Evolutionary conservation across 2,797 vertebrate species (phyloP).

Genomic region (Menidia menidia): DNA sequence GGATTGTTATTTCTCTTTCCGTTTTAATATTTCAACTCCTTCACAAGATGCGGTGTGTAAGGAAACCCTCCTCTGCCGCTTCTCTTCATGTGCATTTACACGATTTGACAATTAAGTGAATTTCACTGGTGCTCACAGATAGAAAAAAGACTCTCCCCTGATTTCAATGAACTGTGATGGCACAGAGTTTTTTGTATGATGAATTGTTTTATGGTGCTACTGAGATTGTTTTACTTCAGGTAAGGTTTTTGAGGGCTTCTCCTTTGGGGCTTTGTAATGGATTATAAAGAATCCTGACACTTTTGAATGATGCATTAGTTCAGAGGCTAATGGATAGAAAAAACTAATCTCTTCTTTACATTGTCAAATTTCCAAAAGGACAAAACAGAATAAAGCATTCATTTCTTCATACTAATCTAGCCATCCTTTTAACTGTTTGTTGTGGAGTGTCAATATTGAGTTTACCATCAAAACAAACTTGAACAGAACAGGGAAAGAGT

Average conservation of each 20-base stretch:
- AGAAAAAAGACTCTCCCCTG: constrained; percentile 60
- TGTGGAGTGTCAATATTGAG: constrained; percentile 22
- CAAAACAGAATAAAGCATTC: constrained; percentile 41
- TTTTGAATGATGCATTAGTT: constrained; percentile 71
- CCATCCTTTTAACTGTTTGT: constrained; percentile 21
- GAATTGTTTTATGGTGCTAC: constrained; percentile 42
- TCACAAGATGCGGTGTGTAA: constrained; percentile 40
- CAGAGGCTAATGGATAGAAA: constrained; percentile 56
- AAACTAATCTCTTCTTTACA: constrained; percentile 74
- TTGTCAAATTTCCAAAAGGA: constrained; percentile 60
- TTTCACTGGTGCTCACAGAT: constrained; percentile 65
- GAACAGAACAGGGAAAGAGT: constrained; percentile 66
- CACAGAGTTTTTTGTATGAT: constrained; percentile 49
- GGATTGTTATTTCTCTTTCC: constrained; percentile 47
- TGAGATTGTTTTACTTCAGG: constrained; percentile 51
- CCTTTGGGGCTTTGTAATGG: constrained; percentile 62
- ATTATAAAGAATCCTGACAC: constrained; percentile 67
- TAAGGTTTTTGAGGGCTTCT: constrained; percentile 42
- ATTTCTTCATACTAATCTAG: constrained; percentile 33
- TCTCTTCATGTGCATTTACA: constrained; percentile 39
- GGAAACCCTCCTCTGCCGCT: constrained; percentile 30
- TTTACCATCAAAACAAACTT: constrained; percentile 56
- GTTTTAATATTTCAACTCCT: constrained; percentile 22
- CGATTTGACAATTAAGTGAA: constrained; percentile 70
- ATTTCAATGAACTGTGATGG: constrained; percentile 50